phyloP scores from a whole-genome alignment of 2,797 vertebrate species.

The Molossus alvarezi region DNA sequence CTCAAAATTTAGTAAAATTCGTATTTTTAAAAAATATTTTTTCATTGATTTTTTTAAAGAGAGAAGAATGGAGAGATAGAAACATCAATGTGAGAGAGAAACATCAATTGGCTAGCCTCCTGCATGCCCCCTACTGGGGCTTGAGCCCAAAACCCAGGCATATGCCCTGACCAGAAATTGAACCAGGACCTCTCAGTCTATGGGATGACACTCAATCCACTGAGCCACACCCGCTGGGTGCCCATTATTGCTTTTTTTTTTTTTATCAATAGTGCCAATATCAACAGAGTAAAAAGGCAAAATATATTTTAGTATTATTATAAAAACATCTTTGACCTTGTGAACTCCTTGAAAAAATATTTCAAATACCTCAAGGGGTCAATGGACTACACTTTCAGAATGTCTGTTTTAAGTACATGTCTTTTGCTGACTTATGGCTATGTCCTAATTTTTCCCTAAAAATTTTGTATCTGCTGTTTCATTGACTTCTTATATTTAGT shows the following conservation, averaged over 20 bases:
- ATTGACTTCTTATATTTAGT: constrained; percentile 13
- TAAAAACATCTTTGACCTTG: background rate
- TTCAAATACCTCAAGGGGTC: background rate
- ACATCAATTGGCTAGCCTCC: background rate
- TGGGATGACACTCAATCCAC: background rate
- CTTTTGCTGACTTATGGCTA: background rate
- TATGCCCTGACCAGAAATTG: background rate
- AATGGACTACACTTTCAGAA: background rate
- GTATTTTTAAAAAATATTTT: too few relatives aligned
- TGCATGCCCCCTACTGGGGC: background rate
- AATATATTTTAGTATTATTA: background rate
- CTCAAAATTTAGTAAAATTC: background rate
- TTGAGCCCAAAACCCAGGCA: background rate
- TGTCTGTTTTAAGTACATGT: background rate
- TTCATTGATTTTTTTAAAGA: background rate
- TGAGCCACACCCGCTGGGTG: background rate
- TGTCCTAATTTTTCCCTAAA: background rate
- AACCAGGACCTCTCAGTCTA: background rate
- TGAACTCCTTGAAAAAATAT: background rate
- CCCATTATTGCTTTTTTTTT: background rate
- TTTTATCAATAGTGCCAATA: background rate
- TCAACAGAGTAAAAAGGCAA: background rate
- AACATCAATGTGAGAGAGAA: background rate
- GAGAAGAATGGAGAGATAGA: background rate
- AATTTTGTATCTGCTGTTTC: background rate